Base-by-base conservation (phyloP, 2,888 invertebrate species). In the Tenthredo notha region DNA sequence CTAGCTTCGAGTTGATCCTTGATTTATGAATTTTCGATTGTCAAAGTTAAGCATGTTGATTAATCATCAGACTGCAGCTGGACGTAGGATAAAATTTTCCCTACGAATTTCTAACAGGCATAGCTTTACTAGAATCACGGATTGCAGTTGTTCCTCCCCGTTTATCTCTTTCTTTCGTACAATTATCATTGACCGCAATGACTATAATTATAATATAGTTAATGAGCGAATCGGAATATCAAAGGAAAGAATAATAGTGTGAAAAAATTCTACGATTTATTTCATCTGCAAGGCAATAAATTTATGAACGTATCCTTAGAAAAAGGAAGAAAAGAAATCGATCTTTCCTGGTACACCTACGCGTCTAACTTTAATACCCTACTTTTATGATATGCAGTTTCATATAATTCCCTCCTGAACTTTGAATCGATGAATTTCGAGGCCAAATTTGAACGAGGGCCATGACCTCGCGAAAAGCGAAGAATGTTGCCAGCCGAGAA, bases 401-500 rank as follows among this genome's bases (percentile, higher is more conserved):
- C 21, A 21, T 40, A n/a, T 18, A 54, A 40, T 40, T 18, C 21
- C 25, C 9, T 74, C 43, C 10, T 74, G 40, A 50, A 77, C 25
- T 37, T 54, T 37, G 12, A n/a, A 1, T 61, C 80, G 80, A 65
- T 43, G 61, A 40, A 37, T 54, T 65, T 12, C 80, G 61, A 80
- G 80, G 80, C 29, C 43, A n/a, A 65, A 61, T 33, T 80, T 65
- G 29, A 54, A 4, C 80, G 61, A 10, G 80, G 43, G 80, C 80
- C 80, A 18, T 80, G 80, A 80, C 80, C 61, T 40, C 80, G 54
- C n/a, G 80, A 15, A 25, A 50, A 77, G 33, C 18, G 21, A 58
- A 80, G 61, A 80, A 80, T 61, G 80, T 40, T n/a, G 61, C 80
- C 80, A 37, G 29, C 61, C 37, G 25, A 80, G 61, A 40, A 80